Evolutionary conservation across 2,888 invertebrate species (phyloP), one percentile per base, ranked within the genome.

Genomic region (Hirudinaria manillensis): DNA sequence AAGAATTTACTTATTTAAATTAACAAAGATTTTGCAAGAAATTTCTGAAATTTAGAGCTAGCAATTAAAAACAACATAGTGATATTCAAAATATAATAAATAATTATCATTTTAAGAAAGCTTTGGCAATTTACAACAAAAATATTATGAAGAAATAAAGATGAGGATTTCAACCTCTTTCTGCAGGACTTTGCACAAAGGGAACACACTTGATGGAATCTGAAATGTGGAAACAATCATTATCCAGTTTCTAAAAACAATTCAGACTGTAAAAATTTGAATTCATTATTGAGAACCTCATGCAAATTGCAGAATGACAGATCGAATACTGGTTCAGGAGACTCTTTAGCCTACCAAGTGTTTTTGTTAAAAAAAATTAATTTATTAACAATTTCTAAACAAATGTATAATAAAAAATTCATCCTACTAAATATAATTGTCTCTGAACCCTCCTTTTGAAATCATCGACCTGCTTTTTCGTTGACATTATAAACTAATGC

Each of bases 281-380:
- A n/a, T 4, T 2, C 16, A 45, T 16, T 16, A 45, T 45, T 1
- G 27, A 34, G 3, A 78, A 83, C 84, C 80, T 87, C 88, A 80
- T 89, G 89, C 76, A 93, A 86, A 82, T 90, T 89, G 85, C 93
- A 93, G 79, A 90, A 90, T 6, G 92, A 91, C 77, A 93, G 84
- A 85, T 93, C 93, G 85, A 92, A 93, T 77, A 89, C 88, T 75
- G 91, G 89, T 84, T 92, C 93, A 45, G 93, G 93, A 79, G 90
- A 91, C 86, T 93, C 93, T 81, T 89, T 87, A 53, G 90, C 90
- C 90, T 90, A 75, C 29, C 4, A 51, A 29, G 38, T 10, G 45
- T 61, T 61, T 2, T 61, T 1, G 29, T 27, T 29, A 16, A 1
- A 72, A 32, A 55, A 56, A 1, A 72, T 16, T 71, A 10, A 71